Conservation (phyloP, 1,140 invertebrate species). For the Magallana ariakensis region DNA sequence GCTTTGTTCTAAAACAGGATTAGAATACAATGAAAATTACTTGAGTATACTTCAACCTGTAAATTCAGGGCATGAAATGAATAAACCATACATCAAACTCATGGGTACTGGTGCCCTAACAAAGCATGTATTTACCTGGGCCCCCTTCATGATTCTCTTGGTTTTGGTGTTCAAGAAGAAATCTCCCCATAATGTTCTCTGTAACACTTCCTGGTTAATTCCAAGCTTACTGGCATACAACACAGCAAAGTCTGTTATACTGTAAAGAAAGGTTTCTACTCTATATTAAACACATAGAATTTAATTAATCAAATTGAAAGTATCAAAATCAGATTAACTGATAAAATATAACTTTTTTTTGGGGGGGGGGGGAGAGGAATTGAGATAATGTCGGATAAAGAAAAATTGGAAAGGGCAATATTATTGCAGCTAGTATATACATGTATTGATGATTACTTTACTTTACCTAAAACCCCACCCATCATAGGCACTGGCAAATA, state of each 20-base stretch:
- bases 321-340: too few species aligned
- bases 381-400: too few species aligned
- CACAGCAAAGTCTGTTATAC: conserved; percentile 86
- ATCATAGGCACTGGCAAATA: conserved; percentile 97
- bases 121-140: conserved; percentile 83
- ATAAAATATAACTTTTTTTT: too few species aligned
- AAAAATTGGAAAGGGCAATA: too few species aligned
- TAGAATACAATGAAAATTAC: too few species aligned
- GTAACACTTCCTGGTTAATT: conserved; percentile 83
- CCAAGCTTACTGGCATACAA: conserved; percentile 91
- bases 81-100: not conserved
- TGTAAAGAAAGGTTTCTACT: conserved; percentile 16
- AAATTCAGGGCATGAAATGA: not conserved
- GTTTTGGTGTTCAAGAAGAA: conserved; percentile 94
- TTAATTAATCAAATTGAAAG: too few species aligned
- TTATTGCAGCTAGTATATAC: too few species aligned
- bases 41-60: not conserved
- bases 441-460: too few species aligned
- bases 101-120: too few species aligned
- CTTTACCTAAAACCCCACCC: conserved; percentile 95
- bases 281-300: too few species aligned
- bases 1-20: conserved; percentile 84
- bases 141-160: conserved; percentile 93
- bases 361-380: too few species aligned
- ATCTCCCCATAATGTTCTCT: conserved; percentile 96